These are phyloP conservation scores for Yponomeuta plumbellus DNA, from an alignment of 2,888 invertebrate genomes.

Conservation along the genomic window DNA sequence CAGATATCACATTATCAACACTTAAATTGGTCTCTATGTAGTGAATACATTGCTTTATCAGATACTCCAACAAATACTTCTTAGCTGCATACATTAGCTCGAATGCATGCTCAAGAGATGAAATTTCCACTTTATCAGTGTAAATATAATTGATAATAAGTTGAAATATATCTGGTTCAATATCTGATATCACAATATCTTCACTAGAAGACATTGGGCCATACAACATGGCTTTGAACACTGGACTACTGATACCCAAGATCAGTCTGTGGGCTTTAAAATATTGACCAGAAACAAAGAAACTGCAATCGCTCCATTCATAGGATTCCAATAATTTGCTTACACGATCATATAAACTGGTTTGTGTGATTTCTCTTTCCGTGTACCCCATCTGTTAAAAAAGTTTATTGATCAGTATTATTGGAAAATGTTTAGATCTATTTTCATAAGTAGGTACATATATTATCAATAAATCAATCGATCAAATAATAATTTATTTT, in stretches of 20 bases:
- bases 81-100: conserved; percentile 79
- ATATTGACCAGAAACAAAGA: conserved; percentile 67
- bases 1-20: conserved; percentile 75
- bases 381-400: conserved; percentile 61
- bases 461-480: no score
- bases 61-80: conserved; percentile 78
- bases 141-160: conserved; percentile 79
- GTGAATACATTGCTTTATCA: conserved; percentile 66
- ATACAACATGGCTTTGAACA: conserved; percentile 82
- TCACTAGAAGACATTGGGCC: conserved; percentile 74
- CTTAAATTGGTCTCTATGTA: conserved; percentile 74
- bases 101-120: conserved; percentile 77
- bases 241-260: conserved; percentile 80
- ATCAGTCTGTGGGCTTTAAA: conserved; percentile 79
- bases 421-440: no score
- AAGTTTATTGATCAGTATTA: conserved; percentile 1
- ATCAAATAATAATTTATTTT: no score
- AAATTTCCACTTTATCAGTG: conserved; percentile 74
- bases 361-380: conserved; percentile 42
- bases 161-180: conserved; percentile 77
- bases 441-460: no score
- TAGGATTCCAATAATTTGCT: conserved; percentile 64
- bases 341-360: conserved; percentile 63
- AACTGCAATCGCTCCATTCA: conserved; percentile 78
- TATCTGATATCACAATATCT: conserved; percentile 74